Evolutionary conservation across 2,797 vertebrate genomes (phyloP).

Genomic region (Euphonia xanthogaster): DNA sequence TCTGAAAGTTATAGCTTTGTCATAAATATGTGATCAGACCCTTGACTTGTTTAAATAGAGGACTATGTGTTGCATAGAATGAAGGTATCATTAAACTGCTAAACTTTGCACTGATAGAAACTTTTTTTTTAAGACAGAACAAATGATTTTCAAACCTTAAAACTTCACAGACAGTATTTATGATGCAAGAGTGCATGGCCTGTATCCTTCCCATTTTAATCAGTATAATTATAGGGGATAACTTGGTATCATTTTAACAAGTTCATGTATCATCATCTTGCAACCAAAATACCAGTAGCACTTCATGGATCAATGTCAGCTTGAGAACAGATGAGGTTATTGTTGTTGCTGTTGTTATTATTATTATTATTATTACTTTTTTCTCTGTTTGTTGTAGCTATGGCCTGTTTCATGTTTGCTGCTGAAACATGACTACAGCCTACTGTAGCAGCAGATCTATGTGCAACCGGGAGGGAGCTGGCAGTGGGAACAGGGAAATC

Average conservation of each 20-base stretch:
- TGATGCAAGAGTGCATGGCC: background rate
- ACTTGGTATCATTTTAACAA: background rate
- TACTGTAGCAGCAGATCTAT: background rate
- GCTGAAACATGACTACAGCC: background rate
- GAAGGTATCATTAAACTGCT: background rate
- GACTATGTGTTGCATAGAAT: background rate
- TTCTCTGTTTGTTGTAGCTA: background rate
- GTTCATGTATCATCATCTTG: background rate
- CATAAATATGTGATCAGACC: background rate
- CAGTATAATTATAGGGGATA: background rate
- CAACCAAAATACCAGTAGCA: background rate
- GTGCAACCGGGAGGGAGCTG: background rate
- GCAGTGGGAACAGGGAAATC: background rate
- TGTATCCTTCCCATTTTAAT: background rate
- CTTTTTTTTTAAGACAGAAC: background rate
- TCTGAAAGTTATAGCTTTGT: constrained; percentile 12
- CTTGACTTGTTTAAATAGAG: background rate
- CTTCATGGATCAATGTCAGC: background rate
- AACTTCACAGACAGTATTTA: background rate
- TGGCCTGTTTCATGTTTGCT: background rate
- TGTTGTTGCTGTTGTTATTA: background rate
- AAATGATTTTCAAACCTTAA: background rate
- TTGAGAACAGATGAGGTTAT: background rate
- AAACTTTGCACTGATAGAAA: background rate
- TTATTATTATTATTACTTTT: background rate